Conservation (phyloP, 2,797 vertebrate species). For the Lithobates sylvaticus region DNA sequence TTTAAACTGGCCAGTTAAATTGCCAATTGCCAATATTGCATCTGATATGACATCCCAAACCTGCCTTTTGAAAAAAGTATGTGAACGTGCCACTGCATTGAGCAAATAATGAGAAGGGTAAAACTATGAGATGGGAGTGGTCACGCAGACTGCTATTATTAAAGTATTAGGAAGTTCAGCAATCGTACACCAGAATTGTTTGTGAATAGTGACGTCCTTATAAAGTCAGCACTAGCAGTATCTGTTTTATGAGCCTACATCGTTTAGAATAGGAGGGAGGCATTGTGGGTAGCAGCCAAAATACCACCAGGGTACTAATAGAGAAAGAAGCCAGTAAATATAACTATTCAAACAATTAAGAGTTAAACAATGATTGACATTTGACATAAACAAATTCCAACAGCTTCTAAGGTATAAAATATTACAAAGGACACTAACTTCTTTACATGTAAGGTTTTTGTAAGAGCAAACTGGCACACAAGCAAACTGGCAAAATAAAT, state of each 20-base stretch:
- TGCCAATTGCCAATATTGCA: no score
- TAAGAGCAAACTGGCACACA: conserved; percentile 4
- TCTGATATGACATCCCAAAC: no score
- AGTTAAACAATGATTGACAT: neutral
- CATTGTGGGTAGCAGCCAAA: conserved; percentile 52
- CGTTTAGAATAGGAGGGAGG: conserved; percentile 52
- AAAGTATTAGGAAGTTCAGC: conserved; percentile 26
- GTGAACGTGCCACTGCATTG: no score
- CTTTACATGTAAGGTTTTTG: neutral
- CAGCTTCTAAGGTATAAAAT: neutral
- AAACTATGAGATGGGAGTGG: neutral
- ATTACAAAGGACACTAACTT: neutral
- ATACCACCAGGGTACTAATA: conserved; percentile 50
- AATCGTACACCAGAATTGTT: conserved; percentile 41
- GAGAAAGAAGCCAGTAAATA: conserved; percentile 7
- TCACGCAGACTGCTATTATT: neutral
- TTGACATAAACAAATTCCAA: neutral
- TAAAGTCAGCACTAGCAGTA: conserved; percentile 59
- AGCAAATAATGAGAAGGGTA: neutral
- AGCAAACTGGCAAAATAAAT: neutral
- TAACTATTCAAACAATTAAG: conserved; percentile 35
- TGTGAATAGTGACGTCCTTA: conserved; percentile 57
- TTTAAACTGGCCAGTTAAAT: no score
- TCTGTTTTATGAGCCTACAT: conserved; percentile 58
- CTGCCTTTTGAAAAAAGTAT: no score